Evolutionary conservation across 1,140 invertebrate species (phyloP).

Genomic region (Asbolus verrucosus): DNA sequence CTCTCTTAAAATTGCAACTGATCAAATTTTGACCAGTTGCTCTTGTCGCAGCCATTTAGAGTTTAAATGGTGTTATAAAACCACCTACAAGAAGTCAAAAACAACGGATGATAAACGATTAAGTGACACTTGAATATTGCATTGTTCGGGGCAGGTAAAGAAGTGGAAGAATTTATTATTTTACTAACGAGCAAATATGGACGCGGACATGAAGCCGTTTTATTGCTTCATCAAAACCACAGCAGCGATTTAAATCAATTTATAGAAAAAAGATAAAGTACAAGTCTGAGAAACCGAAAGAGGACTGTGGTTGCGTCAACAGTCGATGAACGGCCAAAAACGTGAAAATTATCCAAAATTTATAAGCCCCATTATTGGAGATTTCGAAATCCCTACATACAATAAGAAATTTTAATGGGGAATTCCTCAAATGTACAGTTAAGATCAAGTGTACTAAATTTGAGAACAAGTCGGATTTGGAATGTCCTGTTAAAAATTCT

Average conservation of each 20-base stretch:
- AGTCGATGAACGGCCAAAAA: not conserved
- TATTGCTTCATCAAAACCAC: not conserved
- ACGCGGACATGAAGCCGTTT: not conserved
- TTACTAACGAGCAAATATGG: not conserved
- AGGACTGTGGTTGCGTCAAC: not conserved
- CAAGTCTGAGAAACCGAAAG: not conserved
- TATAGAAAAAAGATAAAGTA: not conserved
- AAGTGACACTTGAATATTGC: conserved; percentile 16
- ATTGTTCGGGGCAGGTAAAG: no score
- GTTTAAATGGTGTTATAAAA: not conserved
- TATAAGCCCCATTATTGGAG: conserved; percentile 1
- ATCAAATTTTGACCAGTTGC: no score
- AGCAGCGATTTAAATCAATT: no score
- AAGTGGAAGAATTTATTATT: conserved; percentile 15
- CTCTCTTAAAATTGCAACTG: no score
- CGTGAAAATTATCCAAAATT: conserved; percentile 8
- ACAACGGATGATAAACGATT: conserved; percentile 28
- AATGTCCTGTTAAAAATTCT: conserved; percentile 43
- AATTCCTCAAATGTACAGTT: conserved; percentile 27
- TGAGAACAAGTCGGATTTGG: conserved; percentile 38
- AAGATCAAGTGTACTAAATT: conserved; percentile 41
- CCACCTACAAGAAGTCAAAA: conserved; percentile 8
- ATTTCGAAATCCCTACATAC: conserved; percentile 24
- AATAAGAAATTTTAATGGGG: conserved; percentile 42
- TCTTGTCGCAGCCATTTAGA: no score